Percentiles rank a stretch among this genome's conserved stretches.
phyloP scores from a whole-genome alignment of 2,797 vertebrate genomes.

The Hippocampus kuda region DNA sequence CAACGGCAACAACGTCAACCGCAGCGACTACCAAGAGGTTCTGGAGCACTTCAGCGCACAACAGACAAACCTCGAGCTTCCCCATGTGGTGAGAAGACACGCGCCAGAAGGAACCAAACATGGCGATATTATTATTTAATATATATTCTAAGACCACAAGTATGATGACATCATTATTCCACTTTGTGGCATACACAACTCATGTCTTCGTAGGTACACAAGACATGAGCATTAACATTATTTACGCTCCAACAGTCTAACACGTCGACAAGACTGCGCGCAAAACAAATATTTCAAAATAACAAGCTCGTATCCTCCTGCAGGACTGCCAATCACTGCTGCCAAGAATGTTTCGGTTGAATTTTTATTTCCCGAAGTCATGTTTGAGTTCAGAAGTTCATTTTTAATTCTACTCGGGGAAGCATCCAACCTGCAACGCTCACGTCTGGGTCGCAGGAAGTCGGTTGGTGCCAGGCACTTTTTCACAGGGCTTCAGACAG shows the following conservation, averaged over 20 bases:
- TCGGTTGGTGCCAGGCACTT: constrained; percentile 20
- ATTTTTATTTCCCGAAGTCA: neutral
- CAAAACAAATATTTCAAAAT: neutral
- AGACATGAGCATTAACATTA: too few species aligned
- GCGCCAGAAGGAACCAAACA: neutral
- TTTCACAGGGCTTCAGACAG: constrained; percentile 31
- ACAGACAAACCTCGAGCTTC: constrained; percentile 66
- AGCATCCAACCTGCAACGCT: constrained; percentile 10
- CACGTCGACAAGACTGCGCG: neutral
- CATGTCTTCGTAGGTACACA: too few species aligned
- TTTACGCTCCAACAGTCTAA: too few species aligned
- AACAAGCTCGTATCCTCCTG: neutral
- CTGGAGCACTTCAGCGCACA: constrained; percentile 87
- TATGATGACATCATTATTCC: too few species aligned
- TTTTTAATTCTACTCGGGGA: neutral
- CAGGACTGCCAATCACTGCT: neutral
- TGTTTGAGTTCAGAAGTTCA: neutral
- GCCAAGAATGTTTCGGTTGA: neutral
- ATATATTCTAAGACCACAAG: too few species aligned
- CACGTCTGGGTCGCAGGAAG: constrained; percentile 16
- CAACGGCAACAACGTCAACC: constrained; percentile 78
- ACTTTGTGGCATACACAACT: too few species aligned
- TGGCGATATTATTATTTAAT: neutral
- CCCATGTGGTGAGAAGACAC: constrained; percentile 68
- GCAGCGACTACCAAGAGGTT: constrained; percentile 72